phyloP scores from a whole-genome alignment of 2,797 vertebrate genomes.

The Allobates femoralis region DNA sequence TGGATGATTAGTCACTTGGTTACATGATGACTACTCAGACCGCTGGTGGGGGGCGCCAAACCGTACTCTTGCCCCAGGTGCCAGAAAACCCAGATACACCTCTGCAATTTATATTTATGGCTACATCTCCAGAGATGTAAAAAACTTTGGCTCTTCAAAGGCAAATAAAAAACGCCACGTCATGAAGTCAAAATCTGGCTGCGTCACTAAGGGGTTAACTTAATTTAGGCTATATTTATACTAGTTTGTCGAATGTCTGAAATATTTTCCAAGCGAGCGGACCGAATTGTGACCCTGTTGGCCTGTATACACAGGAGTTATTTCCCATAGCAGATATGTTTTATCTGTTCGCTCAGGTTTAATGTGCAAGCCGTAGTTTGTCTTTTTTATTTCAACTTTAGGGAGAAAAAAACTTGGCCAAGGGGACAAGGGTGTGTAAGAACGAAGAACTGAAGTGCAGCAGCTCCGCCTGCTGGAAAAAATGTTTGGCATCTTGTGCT shows the following conservation, averaged over 20 bases:
- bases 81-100: too few relatives aligned
- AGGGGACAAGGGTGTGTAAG: constrained; percentile 16
- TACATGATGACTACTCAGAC: too few relatives aligned
- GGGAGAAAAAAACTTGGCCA: background rate
- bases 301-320: background rate
- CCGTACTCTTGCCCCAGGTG: too few relatives aligned
- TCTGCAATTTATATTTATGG: too few relatives aligned
- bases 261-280: background rate
- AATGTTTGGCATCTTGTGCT: background rate
- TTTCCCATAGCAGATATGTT: background rate
- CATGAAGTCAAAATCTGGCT: too few relatives aligned
- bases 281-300: background rate
- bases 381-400: background rate
- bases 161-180: too few relatives aligned
- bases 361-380: background rate
- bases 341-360: background rate
- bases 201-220: too few relatives aligned
- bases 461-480: background rate
- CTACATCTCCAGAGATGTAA: too few relatives aligned
- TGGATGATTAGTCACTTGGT: too few relatives aligned
- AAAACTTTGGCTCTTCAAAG: too few relatives aligned
- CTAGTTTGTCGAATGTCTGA: background rate
- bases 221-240: too few relatives aligned
- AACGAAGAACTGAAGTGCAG: background rate
- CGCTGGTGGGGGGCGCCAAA: too few relatives aligned